A percentile compares a stretch with the other conserved stretches of the same genome.
Evolutionary conservation across 2,797 vertebrate genomes (phyloP).

Genomic region (Synanceia verrucosa): DNA sequence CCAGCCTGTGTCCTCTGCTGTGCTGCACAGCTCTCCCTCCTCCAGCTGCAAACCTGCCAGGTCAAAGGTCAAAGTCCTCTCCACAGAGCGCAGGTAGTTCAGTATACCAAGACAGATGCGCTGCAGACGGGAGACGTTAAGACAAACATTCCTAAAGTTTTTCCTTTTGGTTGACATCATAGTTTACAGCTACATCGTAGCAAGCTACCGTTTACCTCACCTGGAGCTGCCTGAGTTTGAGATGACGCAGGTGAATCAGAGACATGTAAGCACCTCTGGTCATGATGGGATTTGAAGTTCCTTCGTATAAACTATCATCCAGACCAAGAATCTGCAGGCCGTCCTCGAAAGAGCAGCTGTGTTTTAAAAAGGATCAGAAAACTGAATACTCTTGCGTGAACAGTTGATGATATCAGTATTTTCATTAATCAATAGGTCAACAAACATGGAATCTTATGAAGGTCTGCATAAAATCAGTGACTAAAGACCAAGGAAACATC

Average conservation of each 20-base stretch:
- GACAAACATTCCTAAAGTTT: background rate
- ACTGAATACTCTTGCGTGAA: background rate
- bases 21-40: conserved; percentile 54
- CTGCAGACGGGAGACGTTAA: conserved; percentile 40
- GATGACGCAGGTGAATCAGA: conserved; percentile 76
- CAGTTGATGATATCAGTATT: background rate
- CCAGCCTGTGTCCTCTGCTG: conserved; percentile 71
- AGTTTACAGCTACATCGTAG: background rate
- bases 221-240: conserved; percentile 82
- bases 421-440: background rate
- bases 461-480: background rate
- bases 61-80: conserved; percentile 82
- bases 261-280: conserved; percentile 78
- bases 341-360: conserved; percentile 57
- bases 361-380: background rate
- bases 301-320: conserved; percentile 63
- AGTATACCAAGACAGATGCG: conserved; percentile 76
- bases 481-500: background rate
- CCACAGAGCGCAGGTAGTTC: conserved; percentile 84
- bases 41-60: conserved; percentile 64
- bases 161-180: background rate
- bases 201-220: conserved; percentile 43
- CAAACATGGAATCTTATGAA: background rate
- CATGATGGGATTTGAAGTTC: conserved; percentile 34
- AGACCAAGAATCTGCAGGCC: conserved; percentile 72